Base-by-base conservation (phyloP, 2,113 vertebrate genomes). In the Callionymus lyra region DNA sequence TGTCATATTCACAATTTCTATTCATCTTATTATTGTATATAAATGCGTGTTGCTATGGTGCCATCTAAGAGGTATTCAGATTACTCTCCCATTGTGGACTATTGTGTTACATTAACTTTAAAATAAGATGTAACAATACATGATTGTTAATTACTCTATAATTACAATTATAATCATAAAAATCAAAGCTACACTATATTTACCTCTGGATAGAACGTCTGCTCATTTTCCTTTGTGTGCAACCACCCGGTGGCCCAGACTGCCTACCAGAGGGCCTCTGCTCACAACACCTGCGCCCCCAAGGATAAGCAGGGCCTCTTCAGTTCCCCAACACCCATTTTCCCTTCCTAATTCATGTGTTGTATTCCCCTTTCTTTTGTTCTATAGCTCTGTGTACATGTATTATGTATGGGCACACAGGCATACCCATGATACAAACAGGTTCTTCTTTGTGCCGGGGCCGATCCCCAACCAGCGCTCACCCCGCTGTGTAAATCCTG, bases 401-500 rank as follows among this genome's bases (percentile, higher is more conserved):
- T 38, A 72, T 75, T 63, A 70, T 72, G 54, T 50, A 68, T 71
- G 48, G 52, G 43, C 44, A 56, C 6, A 38, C 43, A 39, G 6
- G 16, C 41, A 58, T 36, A 36, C 44, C 39, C 21, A 9, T 10
- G 41, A 41, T 35, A 51, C 21, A 53, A 35, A 21, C 19, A 6
- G 46, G 18, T 52, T 16, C 38, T 47, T 37, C 16, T 54, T 53
- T 50, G 47, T 63, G 45, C 16, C 34, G 11, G 34, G 19, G 21
- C 34, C 2, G 33, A 41, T 42, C 63, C 50, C 42, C 41, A 34
- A 42, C 27, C 38, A 38, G 50, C 39, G 38, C 36, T 56, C 56
- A 15, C 37, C 66, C 67, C 9, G 37, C 68, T 63, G 58, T 61
- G 52, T 50, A 72, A 70, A 68, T 68, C 70, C 63, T 40, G 41